Evolutionary conservation across 2,888 invertebrate species (phyloP), one percentile per base, ranked within the genome.

Genomic region (Calameuta filiformis): DNA sequence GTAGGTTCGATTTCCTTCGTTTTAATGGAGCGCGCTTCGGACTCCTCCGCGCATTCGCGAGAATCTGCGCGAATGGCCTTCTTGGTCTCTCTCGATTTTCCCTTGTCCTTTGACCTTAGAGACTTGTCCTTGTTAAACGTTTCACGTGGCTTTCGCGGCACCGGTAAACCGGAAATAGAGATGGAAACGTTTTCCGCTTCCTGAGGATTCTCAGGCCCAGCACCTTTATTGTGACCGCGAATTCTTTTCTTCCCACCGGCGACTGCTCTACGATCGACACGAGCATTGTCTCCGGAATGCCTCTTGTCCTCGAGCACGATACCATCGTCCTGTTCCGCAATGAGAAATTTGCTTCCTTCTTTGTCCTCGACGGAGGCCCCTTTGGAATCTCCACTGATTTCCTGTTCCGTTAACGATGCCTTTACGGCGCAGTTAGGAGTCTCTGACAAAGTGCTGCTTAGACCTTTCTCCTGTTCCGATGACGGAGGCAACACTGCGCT

Each of bases 191-290:
- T 12, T 15, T 69, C 69, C 12, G 30, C 1, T 69, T 69, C 31
- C 30, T 15, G 33, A 30, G 15, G 31, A 23, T 69, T 69, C 30
- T 33, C 33, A 30, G 12, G 0, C 2, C 31, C 69, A 15, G 6
- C 69, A 69, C 12, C n/a, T 31, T 30, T 33, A 33, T 11, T 15
- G 4, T 40, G 40, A 6, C 40, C 40, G 40, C 40, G 40, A 40
- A 15, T 40, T 40, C 15, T 40, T 15, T 40, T 40, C 15, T 40
- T 40, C 4, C 40, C 40, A 15, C 15, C 15, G 40, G 40, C 4
- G 12, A 1, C 12, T 31, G 9, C 30, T 69, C 33, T 69, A 15
- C 33, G 31, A 12, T 88, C 87, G 34, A 88, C 82, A 35, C 85
- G 87, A 2, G 84, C 75, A n/a, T 73, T 75, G 30, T 81, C 82